A percentile compares a stretch with the other conserved stretches of the same genome.
phyloP scores from a whole-genome alignment of 1,140 invertebrate genomes.

The Araneus ventricosus region DNA sequence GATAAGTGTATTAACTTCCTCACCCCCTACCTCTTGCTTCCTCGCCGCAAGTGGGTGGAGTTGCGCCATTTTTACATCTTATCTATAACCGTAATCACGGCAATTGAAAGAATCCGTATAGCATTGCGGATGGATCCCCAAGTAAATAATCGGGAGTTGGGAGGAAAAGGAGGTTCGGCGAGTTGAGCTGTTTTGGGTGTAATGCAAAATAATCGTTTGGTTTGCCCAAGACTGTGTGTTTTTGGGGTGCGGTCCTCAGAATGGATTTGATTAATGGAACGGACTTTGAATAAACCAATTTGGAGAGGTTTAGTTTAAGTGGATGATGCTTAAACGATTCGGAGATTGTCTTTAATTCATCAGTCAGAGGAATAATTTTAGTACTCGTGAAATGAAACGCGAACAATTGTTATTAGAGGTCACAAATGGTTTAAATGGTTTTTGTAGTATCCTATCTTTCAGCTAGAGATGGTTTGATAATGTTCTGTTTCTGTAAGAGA shows the following conservation, averaged over 20 bases:
- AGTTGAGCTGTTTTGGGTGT: background rate
- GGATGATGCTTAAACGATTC: background rate
- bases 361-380: no score
- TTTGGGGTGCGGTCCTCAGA: background rate
- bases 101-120: slow-evolving; percentile 51
- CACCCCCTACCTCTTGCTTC: background rate
- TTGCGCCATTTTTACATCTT: slow-evolving; percentile 37
- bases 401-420: no score
- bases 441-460: no score
- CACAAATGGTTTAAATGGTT: no score
- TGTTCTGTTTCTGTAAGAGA: no score
- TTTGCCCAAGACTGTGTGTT: background rate
- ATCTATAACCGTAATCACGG: slow-evolving; percentile 38
- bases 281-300: background rate
- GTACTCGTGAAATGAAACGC: no score
- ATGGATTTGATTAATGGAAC: background rate
- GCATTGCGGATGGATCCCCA: background rate
- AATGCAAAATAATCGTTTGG: slow-evolving; percentile 22
- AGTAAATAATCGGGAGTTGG: slow-evolving; percentile 41
- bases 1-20: slow-evolving; percentile 44
- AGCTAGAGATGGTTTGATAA: no score
- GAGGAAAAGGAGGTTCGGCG: background rate
- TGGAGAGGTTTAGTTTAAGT: background rate
- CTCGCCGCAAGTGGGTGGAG: slow-evolving; percentile 45
- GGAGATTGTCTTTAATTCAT: no score